Base-by-base conservation (phyloP, 2,888 invertebrate genomes). In the Conomelus anceps region DNA sequence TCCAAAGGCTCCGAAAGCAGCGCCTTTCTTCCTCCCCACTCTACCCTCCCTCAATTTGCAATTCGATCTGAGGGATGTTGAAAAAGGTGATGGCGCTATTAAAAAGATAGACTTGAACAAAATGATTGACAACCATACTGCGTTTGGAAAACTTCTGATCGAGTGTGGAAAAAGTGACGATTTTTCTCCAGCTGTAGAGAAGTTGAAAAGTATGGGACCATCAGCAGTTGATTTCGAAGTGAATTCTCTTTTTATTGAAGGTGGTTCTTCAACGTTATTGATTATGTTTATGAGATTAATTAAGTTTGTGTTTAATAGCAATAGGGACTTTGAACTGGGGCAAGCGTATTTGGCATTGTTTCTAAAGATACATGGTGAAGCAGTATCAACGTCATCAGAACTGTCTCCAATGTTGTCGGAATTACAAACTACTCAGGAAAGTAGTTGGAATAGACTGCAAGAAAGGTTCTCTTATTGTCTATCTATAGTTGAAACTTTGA, bases 21-120 rank as follows among this genome's bases (percentile, higher is more conserved):
- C 98, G 0, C 99, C 99, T 0, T 99, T 99, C 94, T 99, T 99
- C 93, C 94, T 99, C 88, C 98, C 99, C 0, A 98, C 99, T 0
- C 95, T 98, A 89, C 95, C 98, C 0, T 96, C 97, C 0, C 94
- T 98, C 22, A 96, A 97, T 91, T 93, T 98, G 7, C 96, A 96
- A 92, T 99, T 99, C 93, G 97, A 97, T 92, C 93, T 97, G 17
- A 90, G 91, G 85, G 94, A 94, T 3, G 93, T 94, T 89, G 93
- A 93, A 0, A 92, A 93, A 0, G 92, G 93, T 22, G 92, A 93
- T 23, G 93, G 93, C 0, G 92, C 92, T 29, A 94, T 94, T 23
- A 91, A 89, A 89, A 90, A 86, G 11, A 63, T 91, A 9, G 86
- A 87, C 87, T 94, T 95, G 0, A 94, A 95, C 88, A 97, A 96